Conservation (phyloP, 2,888 invertebrate genomes). For the Agrochola macilenta region DNA sequence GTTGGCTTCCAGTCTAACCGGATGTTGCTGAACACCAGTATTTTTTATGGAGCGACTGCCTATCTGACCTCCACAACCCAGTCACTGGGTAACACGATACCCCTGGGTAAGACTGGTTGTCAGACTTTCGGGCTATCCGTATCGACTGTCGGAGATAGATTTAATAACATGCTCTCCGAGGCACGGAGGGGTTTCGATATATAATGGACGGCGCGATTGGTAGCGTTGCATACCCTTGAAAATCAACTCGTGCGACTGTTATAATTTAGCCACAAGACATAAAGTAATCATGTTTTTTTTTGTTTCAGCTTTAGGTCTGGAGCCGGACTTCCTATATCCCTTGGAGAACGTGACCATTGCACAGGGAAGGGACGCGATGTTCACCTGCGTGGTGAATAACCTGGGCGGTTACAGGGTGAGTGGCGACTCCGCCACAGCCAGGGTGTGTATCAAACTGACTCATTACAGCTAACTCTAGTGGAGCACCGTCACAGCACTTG, state of each 20-base stretch:
- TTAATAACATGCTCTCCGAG: background rate
- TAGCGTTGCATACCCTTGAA: background rate
- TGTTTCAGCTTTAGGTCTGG: slow-evolving; percentile 92
- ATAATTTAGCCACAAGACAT: background rate
- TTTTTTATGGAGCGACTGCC: background rate
- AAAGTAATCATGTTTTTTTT: slow-evolving; percentile 72
- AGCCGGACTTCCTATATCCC: slow-evolving; percentile 95
- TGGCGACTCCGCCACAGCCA: slow-evolving; percentile 95
- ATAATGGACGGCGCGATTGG: too few species aligned
- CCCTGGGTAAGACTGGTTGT: background rate
- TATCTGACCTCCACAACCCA: background rate
- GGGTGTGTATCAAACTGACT: slow-evolving; percentile 94
- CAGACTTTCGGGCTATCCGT: background rate
- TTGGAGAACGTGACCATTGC: slow-evolving; percentile 96
- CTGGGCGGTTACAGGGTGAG: slow-evolving; percentile 97
- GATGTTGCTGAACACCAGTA: too few species aligned
- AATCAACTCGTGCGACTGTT: background rate
- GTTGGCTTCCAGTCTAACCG: background rate
- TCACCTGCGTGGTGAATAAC: slow-evolving; percentile 96
- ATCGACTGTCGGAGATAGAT: background rate
- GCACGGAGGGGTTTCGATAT: background rate
- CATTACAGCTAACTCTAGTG: slow-evolving; percentile 87
- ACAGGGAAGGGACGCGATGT: slow-evolving; percentile 95
- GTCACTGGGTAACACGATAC: background rate
- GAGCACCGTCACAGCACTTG: slow-evolving; percentile 87